phyloP scores from a whole-genome alignment of 2,888 invertebrate species.

The Polia nebulosa region DNA sequence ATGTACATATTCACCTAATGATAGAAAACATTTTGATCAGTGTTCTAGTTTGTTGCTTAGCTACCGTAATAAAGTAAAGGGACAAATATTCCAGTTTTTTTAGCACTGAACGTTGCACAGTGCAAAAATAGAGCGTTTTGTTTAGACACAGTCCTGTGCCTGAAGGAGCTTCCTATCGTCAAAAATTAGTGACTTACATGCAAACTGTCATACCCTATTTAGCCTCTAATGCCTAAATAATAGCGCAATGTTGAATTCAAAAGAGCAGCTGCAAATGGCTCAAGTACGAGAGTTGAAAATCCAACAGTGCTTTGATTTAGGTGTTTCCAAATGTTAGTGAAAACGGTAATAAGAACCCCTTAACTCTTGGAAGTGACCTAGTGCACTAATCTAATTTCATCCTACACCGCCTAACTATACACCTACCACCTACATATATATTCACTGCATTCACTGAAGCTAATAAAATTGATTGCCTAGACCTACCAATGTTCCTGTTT shows the following conservation, averaged over 20 bases:
- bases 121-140: not conserved
- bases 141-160: not conserved
- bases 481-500: slow-evolving; percentile 27
- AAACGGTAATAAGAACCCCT: slow-evolving; percentile 1
- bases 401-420: slow-evolving; percentile 43
- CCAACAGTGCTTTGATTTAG: not conserved
- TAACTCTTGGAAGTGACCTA: not conserved
- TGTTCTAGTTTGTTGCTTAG: no score
- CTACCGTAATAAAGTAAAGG: no score
- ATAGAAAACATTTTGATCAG: no score
- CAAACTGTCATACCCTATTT: no score
- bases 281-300: not conserved
- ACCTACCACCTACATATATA: no score
- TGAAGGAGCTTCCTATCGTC: no score
- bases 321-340: not conserved
- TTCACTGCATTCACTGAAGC: slow-evolving; percentile 30
- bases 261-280: not conserved
- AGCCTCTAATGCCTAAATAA: no score
- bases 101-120: no score
- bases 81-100: no score
- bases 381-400: slow-evolving; percentile 26
- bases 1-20: no score
- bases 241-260: no score
- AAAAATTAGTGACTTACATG: no score
- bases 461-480: slow-evolving; percentile 40